Conservation (phyloP, 2,888 invertebrate genomes). For the Agrotis exclamationis region DNA sequence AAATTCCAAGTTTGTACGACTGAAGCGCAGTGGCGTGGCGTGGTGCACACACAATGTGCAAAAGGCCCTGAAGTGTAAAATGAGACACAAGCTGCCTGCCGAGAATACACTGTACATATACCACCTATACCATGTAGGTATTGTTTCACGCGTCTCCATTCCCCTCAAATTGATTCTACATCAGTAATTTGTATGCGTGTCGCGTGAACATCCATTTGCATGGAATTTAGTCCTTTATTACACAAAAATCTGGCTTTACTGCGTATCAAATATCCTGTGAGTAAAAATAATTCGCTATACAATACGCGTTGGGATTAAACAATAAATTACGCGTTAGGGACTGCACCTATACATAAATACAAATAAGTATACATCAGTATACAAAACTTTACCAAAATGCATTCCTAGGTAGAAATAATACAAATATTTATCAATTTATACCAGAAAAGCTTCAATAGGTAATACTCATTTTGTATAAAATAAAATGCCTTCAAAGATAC, state of each 20-base stretch:
- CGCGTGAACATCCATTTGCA: constrained; percentile 49
- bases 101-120: neutral
- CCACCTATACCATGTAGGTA: neutral
- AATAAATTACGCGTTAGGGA: constrained; percentile 22
- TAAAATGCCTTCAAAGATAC: constrained; percentile 43
- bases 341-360: neutral
- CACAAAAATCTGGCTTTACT: constrained; percentile 36
- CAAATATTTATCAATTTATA: constrained; percentile 31
- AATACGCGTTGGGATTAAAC: constrained; percentile 32
- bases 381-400: constrained; percentile 6
- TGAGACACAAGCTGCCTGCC: constrained; percentile 1
- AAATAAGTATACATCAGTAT: neutral
- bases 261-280: constrained; percentile 28
- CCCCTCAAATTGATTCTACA: constrained; percentile 52
- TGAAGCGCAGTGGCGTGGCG: neutral
- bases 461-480: constrained; percentile 27
- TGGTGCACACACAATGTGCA: neutral
- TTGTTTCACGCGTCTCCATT: constrained; percentile 28
- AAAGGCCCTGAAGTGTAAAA: neutral
- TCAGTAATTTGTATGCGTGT: constrained; percentile 51
- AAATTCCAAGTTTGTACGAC: constrained; percentile 15
- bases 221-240: constrained; percentile 40
- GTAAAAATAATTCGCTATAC: constrained; percentile 12
- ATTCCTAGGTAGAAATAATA: constrained; percentile 12
- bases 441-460: constrained; percentile 26